Evolutionary conservation across 2,888 invertebrate genomes (phyloP), one percentile per base, ranked within the genome.

Genomic region (Nomada hirtipes): DNA sequence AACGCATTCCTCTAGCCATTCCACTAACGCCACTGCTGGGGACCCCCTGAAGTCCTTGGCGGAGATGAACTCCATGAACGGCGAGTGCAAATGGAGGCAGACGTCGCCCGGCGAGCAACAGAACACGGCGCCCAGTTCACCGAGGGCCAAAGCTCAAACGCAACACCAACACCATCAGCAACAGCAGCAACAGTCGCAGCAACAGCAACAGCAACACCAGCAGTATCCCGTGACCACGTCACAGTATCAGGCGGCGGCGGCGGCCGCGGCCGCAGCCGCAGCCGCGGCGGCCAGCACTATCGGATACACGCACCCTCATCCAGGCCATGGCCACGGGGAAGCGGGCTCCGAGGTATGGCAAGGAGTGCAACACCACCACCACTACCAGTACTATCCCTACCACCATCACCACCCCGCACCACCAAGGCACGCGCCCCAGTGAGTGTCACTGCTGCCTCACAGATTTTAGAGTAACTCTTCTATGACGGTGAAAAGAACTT

Each of bases 381-480:
- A 95, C 94, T 95, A 95, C 94, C 95, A 96, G 95, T 96, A 95
- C 95, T 96, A 95, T 95, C 95, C 95, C 93, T 95, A 95, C 94
- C 95, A 95, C 95, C 95, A 95, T 93, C 94, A 94, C 94, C 94
- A 93, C 93, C 93, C 93, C 91, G 93, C 94, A 94, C 93, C 94
- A 91, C 92, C 93, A 92, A 92, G 93, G 92, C 93, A 93, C 93
- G 92, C 93, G 92, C 94, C 95, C 94, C 95, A 95, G 95, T 95
- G 95, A 95, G 95, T 95, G 94, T 94, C 94, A 92, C 93, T 92
- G 92, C 91, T 91, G 92, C 92, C 92, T 92, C 92, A 91, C 93
- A 83, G 88, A 86, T 91, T 87, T 85, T 86, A 86, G 86, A 89
- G 79, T 88, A 82, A 88, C 85, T 87, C 67, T 63, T 72, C 64